Percentiles rank a stretch among this genome's conserved stretches.
These are phyloP conservation scores for Dynastes tityus DNA, from an alignment of 2,888 invertebrate species.

Conservation along the genomic window DNA sequence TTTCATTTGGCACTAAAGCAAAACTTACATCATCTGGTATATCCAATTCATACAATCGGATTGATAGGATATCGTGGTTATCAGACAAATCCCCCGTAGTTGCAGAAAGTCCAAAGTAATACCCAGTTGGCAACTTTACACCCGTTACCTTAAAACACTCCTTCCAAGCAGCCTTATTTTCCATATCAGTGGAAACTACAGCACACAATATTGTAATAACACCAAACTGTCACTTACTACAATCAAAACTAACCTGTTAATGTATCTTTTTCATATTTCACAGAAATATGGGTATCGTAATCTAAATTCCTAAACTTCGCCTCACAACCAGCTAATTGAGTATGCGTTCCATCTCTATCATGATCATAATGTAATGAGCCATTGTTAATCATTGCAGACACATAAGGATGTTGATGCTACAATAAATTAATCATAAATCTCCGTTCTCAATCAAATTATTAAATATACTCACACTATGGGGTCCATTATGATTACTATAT, in stretches of 20 bases:
- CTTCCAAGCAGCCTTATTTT: slow-evolving; percentile 94
- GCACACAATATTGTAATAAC: not conserved
- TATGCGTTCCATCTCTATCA: slow-evolving; percentile 98
- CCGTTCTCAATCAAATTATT: not conserved
- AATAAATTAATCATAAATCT: slow-evolving; percentile 40
- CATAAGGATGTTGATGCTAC: slow-evolving; percentile 98
- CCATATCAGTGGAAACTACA: slow-evolving; percentile 91
- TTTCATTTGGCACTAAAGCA: not conserved
- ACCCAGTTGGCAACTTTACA: slow-evolving; percentile 94
- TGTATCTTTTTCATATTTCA: slow-evolving; percentile 92
- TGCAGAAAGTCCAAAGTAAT: slow-evolving; percentile 94
- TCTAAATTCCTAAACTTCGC: slow-evolving; percentile 94
- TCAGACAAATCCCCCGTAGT: slow-evolving; percentile 98
- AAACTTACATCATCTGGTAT: slow-evolving; percentile 76
- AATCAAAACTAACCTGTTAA: slow-evolving; percentile 78
- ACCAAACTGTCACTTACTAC: not conserved
- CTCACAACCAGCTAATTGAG: slow-evolving; percentile 97
- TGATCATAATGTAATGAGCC: slow-evolving; percentile 97
- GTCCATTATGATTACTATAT: slow-evolving; percentile 99
- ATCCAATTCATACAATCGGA: slow-evolving; percentile 95
- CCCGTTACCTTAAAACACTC: slow-evolving; percentile 92
- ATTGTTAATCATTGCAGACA: slow-evolving; percentile 99
- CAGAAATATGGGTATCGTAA: slow-evolving; percentile 91
- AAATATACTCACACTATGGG: slow-evolving; percentile 88
- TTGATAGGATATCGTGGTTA: slow-evolving; percentile 94